Conservation (phyloP, 2,113 vertebrate genomes). For the Dipodomys ordii region DNA sequence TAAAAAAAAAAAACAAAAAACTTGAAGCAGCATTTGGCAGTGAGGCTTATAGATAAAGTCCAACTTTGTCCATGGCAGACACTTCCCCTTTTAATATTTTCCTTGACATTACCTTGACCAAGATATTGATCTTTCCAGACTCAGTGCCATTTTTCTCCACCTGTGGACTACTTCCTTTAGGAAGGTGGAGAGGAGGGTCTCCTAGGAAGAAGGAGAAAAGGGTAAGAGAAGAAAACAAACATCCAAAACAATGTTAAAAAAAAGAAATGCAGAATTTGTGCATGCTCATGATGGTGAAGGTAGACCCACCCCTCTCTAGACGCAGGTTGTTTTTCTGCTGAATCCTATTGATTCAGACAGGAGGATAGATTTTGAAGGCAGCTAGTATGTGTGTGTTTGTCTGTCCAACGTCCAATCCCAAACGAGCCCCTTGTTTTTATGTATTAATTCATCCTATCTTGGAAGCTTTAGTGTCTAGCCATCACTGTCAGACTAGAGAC, state of each 20-base stretch:
- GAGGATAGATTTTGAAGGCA: slow-evolving; percentile 75
- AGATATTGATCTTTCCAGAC: slow-evolving; percentile 60
- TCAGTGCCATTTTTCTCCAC: slow-evolving; percentile 81
- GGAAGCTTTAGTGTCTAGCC: slow-evolving; percentile 73
- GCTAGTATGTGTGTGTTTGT: slow-evolving; percentile 63
- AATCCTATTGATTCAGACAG: slow-evolving; percentile 67
- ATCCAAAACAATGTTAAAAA: slow-evolving; percentile 64
- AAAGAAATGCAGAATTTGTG: slow-evolving; percentile 15
- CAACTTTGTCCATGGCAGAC: slow-evolving; percentile 43
- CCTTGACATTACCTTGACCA: neutral
- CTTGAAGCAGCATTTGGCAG: slow-evolving; percentile 80
- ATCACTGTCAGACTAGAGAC: slow-evolving; percentile 62
- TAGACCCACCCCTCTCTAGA: slow-evolving; percentile 55
- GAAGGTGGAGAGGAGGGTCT: neutral
- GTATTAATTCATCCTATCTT: slow-evolving; percentile 38
- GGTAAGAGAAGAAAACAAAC: slow-evolving; percentile 44
- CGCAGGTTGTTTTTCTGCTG: slow-evolving; percentile 66
- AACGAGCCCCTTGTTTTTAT: slow-evolving; percentile 55
- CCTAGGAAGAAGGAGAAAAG: neutral
- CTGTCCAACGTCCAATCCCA: slow-evolving; percentile 38
- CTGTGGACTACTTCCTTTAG: slow-evolving; percentile 63
- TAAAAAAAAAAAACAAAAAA: no score
- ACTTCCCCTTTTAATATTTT: slow-evolving; percentile 40
- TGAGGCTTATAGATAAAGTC: slow-evolving; percentile 69
- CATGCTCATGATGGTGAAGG: slow-evolving; percentile 65